Evolutionary conservation across 2,113 vertebrate genomes (phyloP), one percentile per base, ranked within the genome.

Genomic region (Heptranchias perlo): DNA sequence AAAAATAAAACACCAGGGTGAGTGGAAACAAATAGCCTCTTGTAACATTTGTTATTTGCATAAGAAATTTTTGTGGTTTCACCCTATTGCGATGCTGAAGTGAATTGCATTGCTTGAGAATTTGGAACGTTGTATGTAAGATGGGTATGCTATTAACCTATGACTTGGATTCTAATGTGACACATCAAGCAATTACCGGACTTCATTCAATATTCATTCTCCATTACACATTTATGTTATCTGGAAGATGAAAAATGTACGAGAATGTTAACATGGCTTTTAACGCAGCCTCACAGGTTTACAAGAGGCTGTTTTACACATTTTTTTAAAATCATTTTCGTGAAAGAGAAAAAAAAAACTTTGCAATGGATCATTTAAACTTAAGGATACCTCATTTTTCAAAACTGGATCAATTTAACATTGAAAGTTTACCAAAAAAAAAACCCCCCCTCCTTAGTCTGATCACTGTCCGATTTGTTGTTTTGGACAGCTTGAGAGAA

Each of bases 181-280:
- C 91, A 64, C 10, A 62, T 64, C 58, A 94, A 94, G 91, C 91
- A 94, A 64, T 94, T 64, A 64, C 61, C 61, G 5, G 61, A 94
- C 16, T 23, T 49, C 94, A 95, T 69, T 35, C 47, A 69, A 73
- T 95, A 73, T 95, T 95, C 23, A 95, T 69, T 94, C 39, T 49
- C 39, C 65, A 95, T 69, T 69, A 28, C 39, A 69, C 65, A 4
- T 69, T 93, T 31, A 52, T 95, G 65, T 16, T 49, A 69, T 95
- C 65, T 35, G 0, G 64, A 13, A 47, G 91, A 94, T 94, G 91
- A 94, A 94, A 28, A 65, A 94, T 94, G 93, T 47, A 28, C n/a
- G 49, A 65, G 62, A 94, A 67, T 94, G 62, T 47, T 94, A 67
- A 69, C 94, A 52, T 95, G 23, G 65, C 28, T 69, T 47, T 69